phyloP scores from a whole-genome alignment of 2,888 invertebrate species.

The Yponomeuta cagnagella region DNA sequence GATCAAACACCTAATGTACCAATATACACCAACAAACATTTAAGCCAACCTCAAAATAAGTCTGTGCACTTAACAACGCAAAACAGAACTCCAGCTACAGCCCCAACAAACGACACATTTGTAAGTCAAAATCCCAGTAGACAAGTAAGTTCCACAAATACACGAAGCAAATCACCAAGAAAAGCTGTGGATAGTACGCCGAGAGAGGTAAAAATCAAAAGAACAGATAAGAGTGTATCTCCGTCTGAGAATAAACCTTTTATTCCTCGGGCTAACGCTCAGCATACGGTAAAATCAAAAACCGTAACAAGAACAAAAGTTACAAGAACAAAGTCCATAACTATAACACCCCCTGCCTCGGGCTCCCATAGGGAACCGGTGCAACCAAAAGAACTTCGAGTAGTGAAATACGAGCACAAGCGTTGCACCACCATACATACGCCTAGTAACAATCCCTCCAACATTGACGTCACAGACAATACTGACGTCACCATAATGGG shows the following conservation, averaged over 20 bases:
- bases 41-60: not conserved
- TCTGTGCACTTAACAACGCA: no score
- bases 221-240: not conserved
- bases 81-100: no score
- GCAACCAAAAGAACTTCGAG: not conserved
- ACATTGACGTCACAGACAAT: not conserved
- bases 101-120: no score
- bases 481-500: not conserved
- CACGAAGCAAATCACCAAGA: no score
- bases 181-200: no score
- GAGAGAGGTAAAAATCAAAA: not conserved
- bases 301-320: not conserved
- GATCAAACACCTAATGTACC: not conserved
- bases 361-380: not conserved
- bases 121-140: no score
- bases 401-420: not conserved
- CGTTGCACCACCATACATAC: not conserved
- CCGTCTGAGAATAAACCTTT: not conserved
- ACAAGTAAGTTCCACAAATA: no score
- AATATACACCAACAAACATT: not conserved
- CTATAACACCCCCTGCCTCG: not conserved
- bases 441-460: not conserved
- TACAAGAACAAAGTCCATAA: not conserved
- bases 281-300: not conserved
- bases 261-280: not conserved